Evolutionary conservation across 53 echinoderm and acorn worm genomes (phyloP).

Genomic region (Crossaster papposus): DNA sequence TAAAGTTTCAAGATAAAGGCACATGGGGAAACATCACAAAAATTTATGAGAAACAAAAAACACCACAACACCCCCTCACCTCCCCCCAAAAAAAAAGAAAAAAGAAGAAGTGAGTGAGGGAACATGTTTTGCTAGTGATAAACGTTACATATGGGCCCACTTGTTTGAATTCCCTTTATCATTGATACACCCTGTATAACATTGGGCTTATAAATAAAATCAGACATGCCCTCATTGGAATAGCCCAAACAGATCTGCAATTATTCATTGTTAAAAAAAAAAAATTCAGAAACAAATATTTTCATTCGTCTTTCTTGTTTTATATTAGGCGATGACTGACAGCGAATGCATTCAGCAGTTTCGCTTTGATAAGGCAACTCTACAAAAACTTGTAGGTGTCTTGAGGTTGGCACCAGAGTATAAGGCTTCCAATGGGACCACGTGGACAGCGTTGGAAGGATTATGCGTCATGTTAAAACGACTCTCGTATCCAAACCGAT

Average conservation of each 20-base stretch:
- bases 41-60: too few species aligned
- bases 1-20: too few species aligned
- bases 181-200: not conserved
- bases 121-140: too few species aligned
- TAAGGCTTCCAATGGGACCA: not conserved
- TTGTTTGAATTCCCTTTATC: too few species aligned
- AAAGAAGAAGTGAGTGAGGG: too few species aligned
- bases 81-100: too few species aligned
- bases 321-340: not conserved
- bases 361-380: conserved; percentile 3
- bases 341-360: not conserved
- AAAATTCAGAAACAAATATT: not conserved
- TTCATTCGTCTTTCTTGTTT: not conserved
- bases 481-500: conserved; percentile 1
- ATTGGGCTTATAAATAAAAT: not conserved
- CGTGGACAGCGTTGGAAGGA: not conserved
- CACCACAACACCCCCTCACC: too few species aligned
- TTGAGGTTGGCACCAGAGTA: not conserved
- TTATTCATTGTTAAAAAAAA: not conserved
- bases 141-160: too few species aligned
- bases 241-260: not conserved
- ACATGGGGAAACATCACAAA: too few species aligned
- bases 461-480: conserved; percentile 1
- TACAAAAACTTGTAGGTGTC: not conserved
- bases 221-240: too few species aligned